These are phyloP conservation scores for Sylvietta virens DNA, from an alignment of 2,113 vertebrate genomes.

Conservation along the genomic window DNA sequence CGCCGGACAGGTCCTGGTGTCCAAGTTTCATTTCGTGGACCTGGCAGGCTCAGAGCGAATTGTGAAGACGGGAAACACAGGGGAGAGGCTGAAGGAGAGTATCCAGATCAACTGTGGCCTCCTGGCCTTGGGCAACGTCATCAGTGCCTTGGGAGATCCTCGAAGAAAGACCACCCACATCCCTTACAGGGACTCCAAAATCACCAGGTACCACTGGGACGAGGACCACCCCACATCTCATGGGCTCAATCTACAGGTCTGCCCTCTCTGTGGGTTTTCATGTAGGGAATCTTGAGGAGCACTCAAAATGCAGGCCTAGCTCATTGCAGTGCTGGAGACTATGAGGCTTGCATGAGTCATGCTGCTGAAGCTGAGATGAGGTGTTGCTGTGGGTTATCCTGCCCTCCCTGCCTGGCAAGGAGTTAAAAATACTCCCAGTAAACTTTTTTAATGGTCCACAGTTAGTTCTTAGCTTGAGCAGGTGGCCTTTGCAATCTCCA, in stretches of 20 bases:
- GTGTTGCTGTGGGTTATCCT: not conserved
- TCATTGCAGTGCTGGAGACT: not conserved
- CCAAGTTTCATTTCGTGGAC: conserved; percentile 97
- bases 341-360: not conserved
- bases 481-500: not conserved
- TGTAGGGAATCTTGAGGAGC: not conserved
- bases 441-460: not conserved
- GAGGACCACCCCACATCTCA: rapidly evolving
- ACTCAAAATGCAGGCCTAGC: not conserved
- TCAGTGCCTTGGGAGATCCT: conserved; percentile 91
- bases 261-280: not conserved
- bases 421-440: not conserved
- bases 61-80: conserved; percentile 88
- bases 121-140: conserved; percentile 92
- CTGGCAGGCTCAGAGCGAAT: conserved; percentile 92
- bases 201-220: conserved; percentile 81
- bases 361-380: not conserved
- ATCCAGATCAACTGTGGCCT: conserved; percentile 97
- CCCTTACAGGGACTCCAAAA: conserved; percentile 97
- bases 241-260: rapidly evolving
- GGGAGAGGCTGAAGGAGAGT: conserved; percentile 92
- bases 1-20: conserved; percentile 81
- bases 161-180: conserved; percentile 89
- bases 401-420: not conserved
- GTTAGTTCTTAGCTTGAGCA: not conserved